These are phyloP conservation scores for Eristalinus sepulchralis DNA, from an alignment of 2,888 invertebrate species.

Conservation along the genomic window DNA sequence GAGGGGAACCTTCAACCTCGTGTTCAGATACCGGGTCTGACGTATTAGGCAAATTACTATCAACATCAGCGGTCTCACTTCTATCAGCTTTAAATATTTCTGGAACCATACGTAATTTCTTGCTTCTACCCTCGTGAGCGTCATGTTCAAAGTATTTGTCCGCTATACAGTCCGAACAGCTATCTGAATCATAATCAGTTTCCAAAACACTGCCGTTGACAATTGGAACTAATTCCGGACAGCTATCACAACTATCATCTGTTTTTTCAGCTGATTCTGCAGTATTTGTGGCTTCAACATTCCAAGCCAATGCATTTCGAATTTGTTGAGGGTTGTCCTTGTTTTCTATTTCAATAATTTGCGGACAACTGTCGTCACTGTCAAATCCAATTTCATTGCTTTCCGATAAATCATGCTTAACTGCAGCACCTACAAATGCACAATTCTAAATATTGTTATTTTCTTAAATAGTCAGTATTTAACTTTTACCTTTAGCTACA, in stretches of 20 bases:
- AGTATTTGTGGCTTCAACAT: not conserved
- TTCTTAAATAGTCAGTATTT: not conserved
- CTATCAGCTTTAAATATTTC: slow-evolving; percentile 22
- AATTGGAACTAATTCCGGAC: slow-evolving; percentile 52
- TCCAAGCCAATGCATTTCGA: slow-evolving; percentile 35
- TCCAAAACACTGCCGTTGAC: not conserved
- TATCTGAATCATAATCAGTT: not conserved
- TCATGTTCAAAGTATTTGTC: not conserved
- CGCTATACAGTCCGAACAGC: not conserved
- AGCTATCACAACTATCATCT: slow-evolving; percentile 70
- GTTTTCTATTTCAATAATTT: slow-evolving; percentile 74
- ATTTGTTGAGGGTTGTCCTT: slow-evolving; percentile 61
- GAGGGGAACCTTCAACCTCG: not conserved
- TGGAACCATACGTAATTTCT: slow-evolving; percentile 15
- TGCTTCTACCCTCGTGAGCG: not conserved
- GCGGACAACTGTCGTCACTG: slow-evolving; percentile 73
- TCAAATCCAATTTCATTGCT: slow-evolving; percentile 72
- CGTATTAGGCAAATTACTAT: not conserved
- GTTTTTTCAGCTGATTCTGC: slow-evolving; percentile 1
- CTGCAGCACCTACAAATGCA: slow-evolving; percentile 73
- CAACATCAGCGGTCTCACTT: not conserved
- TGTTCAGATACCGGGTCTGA: not conserved
- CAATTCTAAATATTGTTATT: not conserved
- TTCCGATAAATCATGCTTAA: slow-evolving; percentile 72
- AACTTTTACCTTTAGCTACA: slow-evolving; percentile 73